These are phyloP conservation scores for Poecilus cupreus DNA, from an alignment of 2,888 invertebrate genomes.

Conservation along the genomic window DNA sequence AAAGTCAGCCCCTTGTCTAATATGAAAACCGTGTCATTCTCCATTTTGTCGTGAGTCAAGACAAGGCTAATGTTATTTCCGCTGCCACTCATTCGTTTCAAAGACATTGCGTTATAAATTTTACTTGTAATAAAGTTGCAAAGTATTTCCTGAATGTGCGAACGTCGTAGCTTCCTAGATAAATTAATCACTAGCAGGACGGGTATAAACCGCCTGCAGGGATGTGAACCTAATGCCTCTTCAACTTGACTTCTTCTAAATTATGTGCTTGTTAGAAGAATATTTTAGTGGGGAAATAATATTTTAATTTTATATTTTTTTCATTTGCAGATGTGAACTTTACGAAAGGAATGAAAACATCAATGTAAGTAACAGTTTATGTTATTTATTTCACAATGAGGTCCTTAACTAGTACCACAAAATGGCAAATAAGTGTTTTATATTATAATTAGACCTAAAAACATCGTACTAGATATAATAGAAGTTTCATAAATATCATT, in stretches of 20 bases:
- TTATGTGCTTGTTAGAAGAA: slow-evolving; percentile 17
- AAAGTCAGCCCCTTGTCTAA: neutral
- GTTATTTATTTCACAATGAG: too few relatives aligned
- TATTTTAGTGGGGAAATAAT: too few relatives aligned
- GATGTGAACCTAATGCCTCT: neutral
- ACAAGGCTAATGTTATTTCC: neutral
- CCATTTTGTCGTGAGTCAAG: neutral
- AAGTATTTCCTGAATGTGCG: slow-evolving; percentile 43
- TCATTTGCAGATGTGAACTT: too few relatives aligned
- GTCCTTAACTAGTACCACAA: too few relatives aligned
- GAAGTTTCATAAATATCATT: too few relatives aligned
- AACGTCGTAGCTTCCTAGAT: slow-evolving; percentile 29
- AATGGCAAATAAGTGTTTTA: too few relatives aligned
- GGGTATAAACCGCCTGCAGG: slow-evolving; percentile 7
- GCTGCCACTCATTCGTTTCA: slow-evolving; percentile 21
- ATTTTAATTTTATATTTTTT: too few relatives aligned
- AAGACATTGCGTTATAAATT: slow-evolving; percentile 47
- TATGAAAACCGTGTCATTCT: slow-evolving; percentile 17
- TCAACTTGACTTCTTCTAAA: slow-evolving; percentile 5
- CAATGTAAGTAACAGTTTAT: too few relatives aligned
- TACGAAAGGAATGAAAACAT: too few relatives aligned
- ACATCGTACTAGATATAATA: too few relatives aligned
- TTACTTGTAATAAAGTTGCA: slow-evolving; percentile 42
- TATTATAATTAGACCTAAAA: too few relatives aligned
- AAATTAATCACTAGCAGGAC: slow-evolving; percentile 17